Conservation (phyloP, 2,888 invertebrate species). For the Serripes groenlandicus region DNA sequence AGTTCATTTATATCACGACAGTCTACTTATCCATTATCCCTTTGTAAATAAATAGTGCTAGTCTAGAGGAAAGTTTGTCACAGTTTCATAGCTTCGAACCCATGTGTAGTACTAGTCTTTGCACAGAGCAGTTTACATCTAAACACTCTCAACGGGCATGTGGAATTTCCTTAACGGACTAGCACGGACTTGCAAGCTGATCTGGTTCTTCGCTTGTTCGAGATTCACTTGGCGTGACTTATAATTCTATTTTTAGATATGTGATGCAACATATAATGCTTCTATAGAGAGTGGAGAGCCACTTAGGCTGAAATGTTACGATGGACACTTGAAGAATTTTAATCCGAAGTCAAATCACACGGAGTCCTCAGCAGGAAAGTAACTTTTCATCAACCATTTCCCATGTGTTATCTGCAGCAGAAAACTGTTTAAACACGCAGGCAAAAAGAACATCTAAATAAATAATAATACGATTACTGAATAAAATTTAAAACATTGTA, state of each 20-base stretch:
- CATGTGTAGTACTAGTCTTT: too few relatives aligned
- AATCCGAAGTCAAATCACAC: slow-evolving; percentile 7
- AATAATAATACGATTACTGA: neutral
- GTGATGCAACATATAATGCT: neutral
- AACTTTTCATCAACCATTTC: neutral
- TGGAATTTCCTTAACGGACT: too few relatives aligned
- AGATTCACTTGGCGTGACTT: too few relatives aligned
- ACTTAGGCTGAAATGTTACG: slow-evolving; percentile 5
- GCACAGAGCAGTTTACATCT: too few relatives aligned
- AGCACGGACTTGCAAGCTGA: too few relatives aligned
- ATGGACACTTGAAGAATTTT: slow-evolving; percentile 2
- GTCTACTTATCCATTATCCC: too few relatives aligned
- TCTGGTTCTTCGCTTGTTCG: too few relatives aligned
- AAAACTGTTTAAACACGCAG: neutral
- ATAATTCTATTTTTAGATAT: neutral
- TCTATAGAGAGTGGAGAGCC: neutral
- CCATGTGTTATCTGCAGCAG: neutral
- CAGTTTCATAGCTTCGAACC: too few relatives aligned
- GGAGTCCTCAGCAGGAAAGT: neutral
- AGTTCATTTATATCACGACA: too few relatives aligned
- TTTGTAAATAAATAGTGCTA: too few relatives aligned
- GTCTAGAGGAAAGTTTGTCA: too few relatives aligned
- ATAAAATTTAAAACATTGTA: neutral
- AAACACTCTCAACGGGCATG: too few relatives aligned
- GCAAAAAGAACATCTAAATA: neutral